phyloP scores from a whole-genome alignment of 2,113 vertebrate genomes.

The Proterorhinus semilunaris region DNA sequence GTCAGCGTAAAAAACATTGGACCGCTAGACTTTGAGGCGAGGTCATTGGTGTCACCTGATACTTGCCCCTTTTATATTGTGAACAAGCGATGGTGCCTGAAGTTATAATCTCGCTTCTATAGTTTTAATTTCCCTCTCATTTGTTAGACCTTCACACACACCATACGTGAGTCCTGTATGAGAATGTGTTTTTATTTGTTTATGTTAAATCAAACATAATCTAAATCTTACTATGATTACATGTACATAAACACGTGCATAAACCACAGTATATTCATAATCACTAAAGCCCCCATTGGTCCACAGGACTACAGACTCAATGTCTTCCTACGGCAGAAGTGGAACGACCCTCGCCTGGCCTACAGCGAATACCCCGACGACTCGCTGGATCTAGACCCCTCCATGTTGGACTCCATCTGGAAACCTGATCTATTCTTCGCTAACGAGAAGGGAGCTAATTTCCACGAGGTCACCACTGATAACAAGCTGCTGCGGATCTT shows the following conservation, averaged over 20 bases:
- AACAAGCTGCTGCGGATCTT: constrained; percentile 95
- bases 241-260: no score
- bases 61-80: constrained; percentile 24
- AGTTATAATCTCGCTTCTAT: constrained; percentile 38
- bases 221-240: no score
- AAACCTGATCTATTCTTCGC: constrained; percentile 94
- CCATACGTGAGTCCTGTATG: neutral
- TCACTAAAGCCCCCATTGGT: neutral
- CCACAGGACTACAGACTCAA: constrained; percentile 90
- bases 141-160: constrained; percentile 3
- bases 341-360: constrained; percentile 91
- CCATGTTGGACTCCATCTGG: constrained; percentile 95
- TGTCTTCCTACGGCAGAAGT: constrained; percentile 90
- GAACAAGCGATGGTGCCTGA: neutral
- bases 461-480: constrained; percentile 92
- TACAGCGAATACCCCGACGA: constrained; percentile 90
- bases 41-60: constrained; percentile 21
- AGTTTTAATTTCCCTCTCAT: constrained; percentile 7
- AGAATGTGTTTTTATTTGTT: no score
- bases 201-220: no score
- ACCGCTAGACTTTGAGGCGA: constrained; percentile 20
- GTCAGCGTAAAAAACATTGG: constrained; percentile 50
- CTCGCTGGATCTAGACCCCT: constrained; percentile 90
- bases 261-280: neutral
- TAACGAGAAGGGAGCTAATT: constrained; percentile 92